Conservation (phyloP, 92 coral and sea anemone species). For the Virgularia gustaviana region DNA sequence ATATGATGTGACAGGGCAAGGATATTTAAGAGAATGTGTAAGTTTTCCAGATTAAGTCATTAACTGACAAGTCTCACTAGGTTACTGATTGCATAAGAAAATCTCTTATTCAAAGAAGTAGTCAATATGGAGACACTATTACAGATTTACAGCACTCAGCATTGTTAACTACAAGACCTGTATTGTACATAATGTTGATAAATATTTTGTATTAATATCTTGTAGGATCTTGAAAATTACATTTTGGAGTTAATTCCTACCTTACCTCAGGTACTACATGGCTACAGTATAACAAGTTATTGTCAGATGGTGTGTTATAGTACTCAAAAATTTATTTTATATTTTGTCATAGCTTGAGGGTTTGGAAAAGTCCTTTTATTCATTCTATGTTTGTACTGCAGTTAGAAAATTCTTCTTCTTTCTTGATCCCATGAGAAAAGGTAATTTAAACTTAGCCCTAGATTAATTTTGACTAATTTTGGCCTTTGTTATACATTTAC, state of each 20-base stretch:
- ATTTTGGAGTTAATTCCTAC: constrained; percentile 94
- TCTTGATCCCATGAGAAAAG: constrained; percentile 95
- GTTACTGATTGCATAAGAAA: background rate
- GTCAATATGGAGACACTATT: too few relatives aligned
- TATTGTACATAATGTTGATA: background rate
- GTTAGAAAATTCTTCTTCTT: constrained; percentile 97
- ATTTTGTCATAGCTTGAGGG: constrained; percentile 79
- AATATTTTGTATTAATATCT: background rate
- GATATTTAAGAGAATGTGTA: constrained; percentile 95
- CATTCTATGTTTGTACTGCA: constrained; percentile 97
- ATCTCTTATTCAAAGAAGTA: background rate
- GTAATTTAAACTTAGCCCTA: constrained; percentile 23
- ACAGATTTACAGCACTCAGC: too few relatives aligned
- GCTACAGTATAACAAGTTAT: background rate
- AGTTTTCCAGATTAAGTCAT: constrained; percentile 15
- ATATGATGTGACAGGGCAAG: constrained; percentile 98
- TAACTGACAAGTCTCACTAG: background rate
- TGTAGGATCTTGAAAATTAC: constrained; percentile 91
- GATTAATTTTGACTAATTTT: background rate
- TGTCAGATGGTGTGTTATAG: background rate
- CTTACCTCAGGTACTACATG: constrained; percentile 76
- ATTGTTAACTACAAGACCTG: too few relatives aligned
- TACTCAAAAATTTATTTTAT: background rate
- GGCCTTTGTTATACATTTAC: background rate
- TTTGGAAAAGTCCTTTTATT: constrained; percentile 91